Evolutionary conservation across 1,140 invertebrate genomes (phyloP).

Genomic region (Melitaea cinxia): DNA sequence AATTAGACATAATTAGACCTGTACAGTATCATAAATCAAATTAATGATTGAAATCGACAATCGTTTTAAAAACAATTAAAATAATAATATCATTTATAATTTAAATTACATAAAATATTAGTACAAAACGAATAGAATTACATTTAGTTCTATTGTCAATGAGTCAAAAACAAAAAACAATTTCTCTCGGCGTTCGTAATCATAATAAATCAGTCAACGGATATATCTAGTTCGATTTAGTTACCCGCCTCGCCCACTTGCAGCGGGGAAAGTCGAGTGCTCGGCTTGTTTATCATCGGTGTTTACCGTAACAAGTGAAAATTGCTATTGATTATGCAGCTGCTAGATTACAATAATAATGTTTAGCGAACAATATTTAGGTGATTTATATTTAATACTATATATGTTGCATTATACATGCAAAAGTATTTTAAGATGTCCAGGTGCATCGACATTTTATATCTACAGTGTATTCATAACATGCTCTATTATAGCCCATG

Average conservation of each 20-base stretch:
- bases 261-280: slow-evolving; percentile 5
- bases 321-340: slow-evolving; percentile 1
- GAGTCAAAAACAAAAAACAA: slow-evolving; percentile 7
- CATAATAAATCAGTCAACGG: slow-evolving; percentile 12
- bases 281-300: slow-evolving; percentile 4
- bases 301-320: slow-evolving; percentile 11
- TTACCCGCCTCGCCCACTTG: slow-evolving; percentile 8
- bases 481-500: too few species aligned
- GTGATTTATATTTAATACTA: too few species aligned
- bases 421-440: too few species aligned
- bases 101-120: neutral
- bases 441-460: too few species aligned
- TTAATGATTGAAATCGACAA: too few species aligned
- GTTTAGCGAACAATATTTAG: neutral
- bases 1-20: too few species aligned
- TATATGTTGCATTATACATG: too few species aligned
- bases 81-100: neutral
- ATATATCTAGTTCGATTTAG: slow-evolving; percentile 7
- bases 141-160: neutral
- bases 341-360: neutral
- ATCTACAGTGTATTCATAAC: too few species aligned
- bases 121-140: neutral
- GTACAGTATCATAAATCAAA: too few species aligned
- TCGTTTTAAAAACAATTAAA: neutral
- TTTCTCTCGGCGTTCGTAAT: slow-evolving; percentile 6